These are phyloP conservation scores for Philantomba maxwellii DNA, from an alignment of 2,113 vertebrate species.

Conservation along the genomic window DNA sequence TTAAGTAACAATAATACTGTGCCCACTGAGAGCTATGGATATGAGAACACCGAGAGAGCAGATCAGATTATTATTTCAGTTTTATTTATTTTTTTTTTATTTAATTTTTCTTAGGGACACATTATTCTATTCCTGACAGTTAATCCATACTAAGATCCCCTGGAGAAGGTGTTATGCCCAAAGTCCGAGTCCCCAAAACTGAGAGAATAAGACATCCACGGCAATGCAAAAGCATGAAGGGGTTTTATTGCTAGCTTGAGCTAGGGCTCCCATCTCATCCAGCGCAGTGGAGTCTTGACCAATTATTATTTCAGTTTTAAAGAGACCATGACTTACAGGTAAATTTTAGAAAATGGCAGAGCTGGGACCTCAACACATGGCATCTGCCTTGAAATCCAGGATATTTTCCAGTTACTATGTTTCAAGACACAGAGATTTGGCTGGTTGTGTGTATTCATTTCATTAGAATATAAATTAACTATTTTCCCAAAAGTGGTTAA, in stretches of 20 bases:
- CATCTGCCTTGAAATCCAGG: neutral
- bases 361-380: neutral
- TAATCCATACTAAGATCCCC: too few species aligned
- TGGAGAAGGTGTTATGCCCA: too few species aligned
- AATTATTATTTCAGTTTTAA: neutral
- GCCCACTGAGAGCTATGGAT: neutral
- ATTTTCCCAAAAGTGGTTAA: neutral
- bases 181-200: too few species aligned
- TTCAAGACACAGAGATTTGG: neutral
- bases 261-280: too few species aligned
- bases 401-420: neutral
- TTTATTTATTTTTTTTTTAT: too few species aligned
- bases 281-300: too few species aligned
- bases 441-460: neutral
- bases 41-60: neutral
- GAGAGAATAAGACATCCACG: too few species aligned
- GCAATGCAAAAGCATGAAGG: too few species aligned
- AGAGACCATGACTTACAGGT: neutral
- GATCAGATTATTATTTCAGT: neutral
- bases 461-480: neutral
- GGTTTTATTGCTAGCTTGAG: too few species aligned
- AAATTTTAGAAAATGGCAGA: neutral
- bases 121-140: too few species aligned
- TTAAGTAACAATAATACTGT: neutral
- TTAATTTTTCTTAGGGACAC: too few species aligned